phyloP scores from a whole-genome alignment of 2,888 invertebrate species.

The Drosophila barbarae region DNA sequence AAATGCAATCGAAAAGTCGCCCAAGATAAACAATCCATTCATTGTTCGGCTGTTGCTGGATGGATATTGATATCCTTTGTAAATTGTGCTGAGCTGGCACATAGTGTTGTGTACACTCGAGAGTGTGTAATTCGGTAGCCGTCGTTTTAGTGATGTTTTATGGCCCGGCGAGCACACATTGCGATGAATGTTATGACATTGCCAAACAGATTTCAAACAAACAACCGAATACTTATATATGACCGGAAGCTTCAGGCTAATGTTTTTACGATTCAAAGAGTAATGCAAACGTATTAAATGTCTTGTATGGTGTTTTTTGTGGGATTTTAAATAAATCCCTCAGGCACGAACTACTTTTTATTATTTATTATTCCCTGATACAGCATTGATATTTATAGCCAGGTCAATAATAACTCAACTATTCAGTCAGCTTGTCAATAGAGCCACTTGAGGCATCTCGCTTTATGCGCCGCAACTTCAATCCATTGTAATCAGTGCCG shows the following conservation, averaged over 20 bases:
- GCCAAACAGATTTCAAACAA: conserved; percentile 4
- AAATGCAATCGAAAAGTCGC: conserved; percentile 27
- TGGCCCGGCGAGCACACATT: neutral
- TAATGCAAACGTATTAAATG: neutral
- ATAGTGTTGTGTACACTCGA: conserved; percentile 2
- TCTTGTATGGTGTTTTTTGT: neutral
- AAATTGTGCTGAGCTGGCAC: conserved; percentile 20
- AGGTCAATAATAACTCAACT: neutral
- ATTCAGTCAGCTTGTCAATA: conserved; percentile 1
- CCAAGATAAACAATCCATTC: conserved; percentile 26
- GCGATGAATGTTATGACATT: conserved; percentile 19
- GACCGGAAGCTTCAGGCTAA: neutral
- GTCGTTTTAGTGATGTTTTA: conserved; percentile 21
- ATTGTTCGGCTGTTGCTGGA: conserved; percentile 9
- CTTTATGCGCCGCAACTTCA: neutral
- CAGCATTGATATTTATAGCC: neutral
- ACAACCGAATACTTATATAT: neutral
- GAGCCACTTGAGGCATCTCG: conserved; percentile 2
- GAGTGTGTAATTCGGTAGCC: conserved; percentile 21
- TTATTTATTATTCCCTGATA: neutral
- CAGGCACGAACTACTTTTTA: neutral
- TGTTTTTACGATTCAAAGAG: conserved; percentile 1
- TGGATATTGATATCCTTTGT: conserved; percentile 19
- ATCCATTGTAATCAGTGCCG: conserved; percentile 23
- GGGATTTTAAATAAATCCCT: conserved; percentile 3